Percentiles rank a stretch among this genome's conserved stretches.
Conservation (phyloP, 2,797 vertebrate genomes). For the Notoglanidium macrostoma region DNA sequence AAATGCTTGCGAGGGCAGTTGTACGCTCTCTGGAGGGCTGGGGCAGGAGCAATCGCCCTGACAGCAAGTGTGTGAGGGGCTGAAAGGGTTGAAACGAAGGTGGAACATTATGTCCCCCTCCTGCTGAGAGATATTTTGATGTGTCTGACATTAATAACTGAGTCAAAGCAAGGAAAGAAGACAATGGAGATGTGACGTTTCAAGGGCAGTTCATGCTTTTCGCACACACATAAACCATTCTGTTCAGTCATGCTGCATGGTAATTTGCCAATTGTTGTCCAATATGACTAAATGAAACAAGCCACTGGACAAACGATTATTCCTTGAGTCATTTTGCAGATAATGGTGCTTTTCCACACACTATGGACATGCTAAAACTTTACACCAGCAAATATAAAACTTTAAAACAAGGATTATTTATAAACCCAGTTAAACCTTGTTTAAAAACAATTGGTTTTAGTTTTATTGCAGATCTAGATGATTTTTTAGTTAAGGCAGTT, state of each 20-base stretch:
- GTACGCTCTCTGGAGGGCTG: conserved; percentile 43
- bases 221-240: background rate
- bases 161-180: conserved; percentile 29
- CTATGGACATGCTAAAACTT: background rate
- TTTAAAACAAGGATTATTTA: background rate
- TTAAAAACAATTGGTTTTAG: background rate
- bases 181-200: background rate
- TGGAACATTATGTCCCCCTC: conserved; percentile 50
- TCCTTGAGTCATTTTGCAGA: background rate
- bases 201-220: background rate
- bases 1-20: conserved; percentile 54
- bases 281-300: background rate
- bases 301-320: background rate
- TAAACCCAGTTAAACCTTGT: background rate
- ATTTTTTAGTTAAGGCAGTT: background rate
- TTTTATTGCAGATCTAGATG: background rate
- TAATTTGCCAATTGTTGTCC: background rate
- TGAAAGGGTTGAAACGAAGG: conserved; percentile 53
- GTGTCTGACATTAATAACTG: conserved; percentile 41
- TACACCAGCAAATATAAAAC: background rate
- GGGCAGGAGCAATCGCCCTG: conserved; percentile 44
- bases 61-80: conserved; percentile 45
- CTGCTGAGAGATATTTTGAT: conserved; percentile 53
- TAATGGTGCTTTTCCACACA: background rate
- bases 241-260: conserved; percentile 6